A percentile compares a stretch with the other conserved stretches of the same genome.
Evolutionary conservation across 2,797 vertebrate species (phyloP).

Genomic region (Sciurus vulgaris): DNA sequence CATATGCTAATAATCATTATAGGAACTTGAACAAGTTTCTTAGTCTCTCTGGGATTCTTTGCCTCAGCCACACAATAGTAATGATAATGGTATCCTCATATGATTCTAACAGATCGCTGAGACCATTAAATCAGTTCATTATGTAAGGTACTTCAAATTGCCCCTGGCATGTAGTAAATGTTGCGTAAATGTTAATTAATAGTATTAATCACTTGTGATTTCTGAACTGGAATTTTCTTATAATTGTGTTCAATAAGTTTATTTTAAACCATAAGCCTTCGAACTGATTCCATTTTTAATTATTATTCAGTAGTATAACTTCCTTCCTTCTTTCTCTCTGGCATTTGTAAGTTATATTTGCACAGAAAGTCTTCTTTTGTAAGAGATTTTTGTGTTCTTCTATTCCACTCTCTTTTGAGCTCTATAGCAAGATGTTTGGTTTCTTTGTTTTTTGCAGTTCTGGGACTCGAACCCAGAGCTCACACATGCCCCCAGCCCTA

Average conservation of each 20-base stretch:
- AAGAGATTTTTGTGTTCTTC: constrained; percentile 4
- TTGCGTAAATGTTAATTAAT: background rate
- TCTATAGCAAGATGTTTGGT: background rate
- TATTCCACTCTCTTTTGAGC: background rate
- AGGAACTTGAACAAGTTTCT: background rate
- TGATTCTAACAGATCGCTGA: background rate
- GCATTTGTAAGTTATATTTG: background rate
- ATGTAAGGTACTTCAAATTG: background rate
- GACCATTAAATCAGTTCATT: background rate
- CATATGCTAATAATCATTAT: background rate
- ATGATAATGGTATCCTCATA: background rate
- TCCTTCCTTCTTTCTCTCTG: background rate
- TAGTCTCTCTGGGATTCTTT: background rate
- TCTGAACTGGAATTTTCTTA: constrained; percentile 45
- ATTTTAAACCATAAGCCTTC: background rate
- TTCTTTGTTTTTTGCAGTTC: background rate
- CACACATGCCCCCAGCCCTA: background rate
- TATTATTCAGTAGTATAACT: background rate
- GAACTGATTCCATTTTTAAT: background rate
- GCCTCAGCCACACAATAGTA: background rate
- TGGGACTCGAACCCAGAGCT: background rate
- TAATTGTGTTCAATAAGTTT: background rate
- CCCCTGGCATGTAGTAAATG: background rate
- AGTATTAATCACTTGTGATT: constrained; percentile 15
- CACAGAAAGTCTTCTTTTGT: background rate